Evolutionary conservation across 2,113 vertebrate species (phyloP).

Genomic region (Daubentonia madagascariensis): DNA sequence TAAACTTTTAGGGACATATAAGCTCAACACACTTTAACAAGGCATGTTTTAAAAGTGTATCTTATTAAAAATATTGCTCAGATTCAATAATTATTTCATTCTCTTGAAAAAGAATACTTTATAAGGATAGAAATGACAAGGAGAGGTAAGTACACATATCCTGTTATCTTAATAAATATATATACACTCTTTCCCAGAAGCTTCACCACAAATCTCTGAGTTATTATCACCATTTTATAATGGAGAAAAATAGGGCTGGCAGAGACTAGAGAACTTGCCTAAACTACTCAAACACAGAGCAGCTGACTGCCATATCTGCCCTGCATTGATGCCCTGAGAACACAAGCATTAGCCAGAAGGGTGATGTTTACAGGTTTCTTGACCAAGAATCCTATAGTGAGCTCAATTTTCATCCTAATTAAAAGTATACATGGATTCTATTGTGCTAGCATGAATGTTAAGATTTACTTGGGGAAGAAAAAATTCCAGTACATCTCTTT

Average conservation of each 20-base stretch:
- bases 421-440: not conserved
- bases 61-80: not conserved
- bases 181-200: not conserved
- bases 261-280: not conserved
- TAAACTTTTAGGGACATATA: not conserved
- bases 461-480: not conserved
- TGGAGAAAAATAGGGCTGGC: not conserved
- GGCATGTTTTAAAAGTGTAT: not conserved
- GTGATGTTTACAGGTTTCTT: not conserved
- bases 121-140: not conserved
- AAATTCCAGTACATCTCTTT: not conserved
- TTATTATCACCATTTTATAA: not conserved
- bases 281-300: not conserved
- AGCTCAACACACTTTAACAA: not conserved
- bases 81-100: not conserved
- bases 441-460: not conserved
- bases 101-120: not conserved
- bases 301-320: not conserved
- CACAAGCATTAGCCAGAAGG: not conserved
- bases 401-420: not conserved
- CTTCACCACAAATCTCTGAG: not conserved
- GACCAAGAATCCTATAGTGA: not conserved
- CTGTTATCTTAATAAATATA: not conserved
- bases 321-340: not conserved
- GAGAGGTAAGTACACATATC: not conserved